These are phyloP conservation scores for Tapirus terrestris DNA, from an alignment of 2,113 vertebrate genomes.

Conservation along the genomic window DNA sequence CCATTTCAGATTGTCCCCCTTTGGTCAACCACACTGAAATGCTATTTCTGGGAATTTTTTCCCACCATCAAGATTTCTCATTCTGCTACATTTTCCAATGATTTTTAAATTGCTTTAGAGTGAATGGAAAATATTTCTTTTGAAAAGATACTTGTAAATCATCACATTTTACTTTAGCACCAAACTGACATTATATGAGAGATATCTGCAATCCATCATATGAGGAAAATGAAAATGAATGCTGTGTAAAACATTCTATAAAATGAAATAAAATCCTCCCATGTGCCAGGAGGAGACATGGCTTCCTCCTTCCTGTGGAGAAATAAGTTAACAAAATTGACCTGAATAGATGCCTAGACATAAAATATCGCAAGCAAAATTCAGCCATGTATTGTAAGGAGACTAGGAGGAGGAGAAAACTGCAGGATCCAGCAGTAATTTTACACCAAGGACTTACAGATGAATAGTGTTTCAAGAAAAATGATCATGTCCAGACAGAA, in stretches of 20 bases:
- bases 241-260: not conserved
- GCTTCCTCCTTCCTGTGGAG: slow-evolving; percentile 1
- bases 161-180: slow-evolving; percentile 8
- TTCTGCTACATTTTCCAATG: not conserved
- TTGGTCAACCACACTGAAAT: not conserved
- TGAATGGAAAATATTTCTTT: not conserved
- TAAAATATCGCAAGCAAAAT: not conserved
- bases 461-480: slow-evolving; percentile 1
- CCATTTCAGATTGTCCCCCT: not conserved
- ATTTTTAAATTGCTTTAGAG: not conserved
- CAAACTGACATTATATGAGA: not conserved
- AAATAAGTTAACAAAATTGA: slow-evolving; percentile 36
- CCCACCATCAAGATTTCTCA: not conserved
- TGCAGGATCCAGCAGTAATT: not conserved
- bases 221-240: slow-evolving; percentile 22
- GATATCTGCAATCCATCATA: not conserved
- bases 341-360: not conserved
- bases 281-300: not conserved
- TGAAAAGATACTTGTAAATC: not conserved
- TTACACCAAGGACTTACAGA: slow-evolving; percentile 8
- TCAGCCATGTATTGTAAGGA: not conserved
- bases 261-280: not conserved
- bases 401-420: not conserved
- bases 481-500: not conserved
- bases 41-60: not conserved